phyloP scores from a whole-genome alignment of 2,113 vertebrate genomes.

The Chinchilla lanigera region DNA sequence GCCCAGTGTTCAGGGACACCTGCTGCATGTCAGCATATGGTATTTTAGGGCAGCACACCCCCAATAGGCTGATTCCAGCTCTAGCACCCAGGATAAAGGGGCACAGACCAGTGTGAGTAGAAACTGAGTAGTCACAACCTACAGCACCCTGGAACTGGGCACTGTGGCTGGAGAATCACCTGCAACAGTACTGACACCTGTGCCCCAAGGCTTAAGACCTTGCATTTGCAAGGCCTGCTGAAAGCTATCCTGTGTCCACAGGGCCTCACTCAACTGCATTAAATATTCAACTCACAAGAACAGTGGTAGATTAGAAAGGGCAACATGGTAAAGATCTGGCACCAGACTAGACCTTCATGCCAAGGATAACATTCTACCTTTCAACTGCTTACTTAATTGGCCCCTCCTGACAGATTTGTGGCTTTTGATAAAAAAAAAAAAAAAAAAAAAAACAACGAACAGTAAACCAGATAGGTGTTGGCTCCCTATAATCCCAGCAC shows the following conservation, averaged over 20 bases:
- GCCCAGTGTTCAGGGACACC: background rate
- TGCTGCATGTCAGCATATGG: fast-evolving
- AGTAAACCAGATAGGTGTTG: background rate
- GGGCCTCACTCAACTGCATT: background rate
- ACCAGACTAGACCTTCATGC: background rate
- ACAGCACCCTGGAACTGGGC: background rate
- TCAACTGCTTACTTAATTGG: background rate
- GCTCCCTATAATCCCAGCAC: background rate
- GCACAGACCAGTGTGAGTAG: background rate
- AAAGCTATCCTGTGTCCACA: background rate
- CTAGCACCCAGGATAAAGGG: too few species aligned
- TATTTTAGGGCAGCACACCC: background rate
- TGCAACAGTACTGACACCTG: background rate
- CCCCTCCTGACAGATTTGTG: too few species aligned
- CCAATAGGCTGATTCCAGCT: background rate
- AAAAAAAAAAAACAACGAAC: too few species aligned
- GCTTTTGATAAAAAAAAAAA: background rate
- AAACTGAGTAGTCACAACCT: background rate
- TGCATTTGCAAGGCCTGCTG: background rate
- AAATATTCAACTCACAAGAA: background rate
- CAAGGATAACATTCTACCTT: too few species aligned
- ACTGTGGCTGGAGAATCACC: background rate
- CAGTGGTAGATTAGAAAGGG: background rate
- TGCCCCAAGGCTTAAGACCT: background rate
- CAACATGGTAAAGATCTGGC: background rate